Conservation (phyloP, 2,888 invertebrate species). For the Dicyrtoma fusca region DNA sequence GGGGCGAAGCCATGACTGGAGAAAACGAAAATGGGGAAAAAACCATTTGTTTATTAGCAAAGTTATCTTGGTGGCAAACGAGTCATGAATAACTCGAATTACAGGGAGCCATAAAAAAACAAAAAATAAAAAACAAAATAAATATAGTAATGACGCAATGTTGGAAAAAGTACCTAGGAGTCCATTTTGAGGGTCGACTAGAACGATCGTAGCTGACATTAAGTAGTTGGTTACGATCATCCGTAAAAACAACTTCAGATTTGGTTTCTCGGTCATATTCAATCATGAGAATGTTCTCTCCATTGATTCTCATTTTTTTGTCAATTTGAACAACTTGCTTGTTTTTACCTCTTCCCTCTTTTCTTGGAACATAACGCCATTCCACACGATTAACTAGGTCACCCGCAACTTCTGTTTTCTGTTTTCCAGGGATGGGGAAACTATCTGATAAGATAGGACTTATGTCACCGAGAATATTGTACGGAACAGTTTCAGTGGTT, state of each 20-base stretch:
- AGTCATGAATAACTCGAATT: background rate
- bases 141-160: no score
- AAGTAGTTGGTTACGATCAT: constrained; percentile 80
- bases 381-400: constrained; percentile 91
- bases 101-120: background rate
- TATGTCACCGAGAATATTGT: constrained; percentile 84
- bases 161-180: constrained; percentile 64
- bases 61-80: background rate
- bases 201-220: constrained; percentile 82
- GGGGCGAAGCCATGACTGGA: constrained; percentile 77
- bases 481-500: constrained; percentile 88
- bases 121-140: background rate
- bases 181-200: constrained; percentile 81
- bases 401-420: constrained; percentile 84
- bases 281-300: constrained; percentile 84
- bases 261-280: constrained; percentile 88
- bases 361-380: constrained; percentile 89
- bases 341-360: constrained; percentile 66
- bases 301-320: constrained; percentile 83
- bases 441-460: constrained; percentile 86
- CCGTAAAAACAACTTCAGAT: constrained; percentile 83
- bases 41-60: background rate
- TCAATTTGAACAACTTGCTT: constrained; percentile 82
- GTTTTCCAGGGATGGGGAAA: constrained; percentile 88
- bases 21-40: constrained; percentile 38